Evolutionary conservation across 2,888 invertebrate genomes (phyloP).

Genomic region (Criorhina ranunculi): DNA sequence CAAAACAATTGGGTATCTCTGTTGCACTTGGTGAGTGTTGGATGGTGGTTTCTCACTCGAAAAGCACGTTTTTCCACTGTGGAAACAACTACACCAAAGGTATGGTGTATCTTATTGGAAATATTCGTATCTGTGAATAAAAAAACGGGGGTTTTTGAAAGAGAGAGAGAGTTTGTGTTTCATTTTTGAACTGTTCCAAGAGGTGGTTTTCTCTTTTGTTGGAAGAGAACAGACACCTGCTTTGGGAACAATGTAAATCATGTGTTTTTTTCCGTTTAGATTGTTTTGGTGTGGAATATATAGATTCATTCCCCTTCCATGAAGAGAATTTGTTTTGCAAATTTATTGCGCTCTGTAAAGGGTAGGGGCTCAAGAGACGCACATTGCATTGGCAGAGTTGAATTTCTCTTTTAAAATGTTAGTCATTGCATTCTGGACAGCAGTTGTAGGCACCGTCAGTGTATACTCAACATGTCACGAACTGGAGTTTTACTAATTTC

Average conservation of each 20-base stretch:
- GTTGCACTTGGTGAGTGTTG: not conserved
- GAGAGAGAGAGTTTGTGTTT: constrained; percentile 37
- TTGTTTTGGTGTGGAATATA: constrained; percentile 9
- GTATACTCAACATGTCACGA: no score
- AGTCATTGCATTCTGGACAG: not conserved
- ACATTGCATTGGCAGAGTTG: not conserved
- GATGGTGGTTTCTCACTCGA: constrained; percentile 30
- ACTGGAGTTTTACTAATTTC: no score
- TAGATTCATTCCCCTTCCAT: not conserved
- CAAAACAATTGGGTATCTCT: constrained; percentile 77
- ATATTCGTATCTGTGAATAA: constrained; percentile 43
- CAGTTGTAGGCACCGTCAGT: no score
- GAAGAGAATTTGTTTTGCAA: not conserved
- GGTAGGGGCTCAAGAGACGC: not conserved
- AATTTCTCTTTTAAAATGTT: not conserved
- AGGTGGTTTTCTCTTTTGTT: constrained; percentile 11
- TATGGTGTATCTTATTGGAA: constrained; percentile 57
- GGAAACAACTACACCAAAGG: not conserved
- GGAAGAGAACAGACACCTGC: constrained; percentile 51
- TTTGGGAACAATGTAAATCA: constrained; percentile 28
- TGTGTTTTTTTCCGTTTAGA: constrained; percentile 15
- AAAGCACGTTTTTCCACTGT: constrained; percentile 67
- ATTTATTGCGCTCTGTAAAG: constrained; percentile 17
- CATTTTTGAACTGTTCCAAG: constrained; percentile 40
- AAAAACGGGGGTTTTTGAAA: not conserved